Conservation (phyloP, 2,113 vertebrate genomes). For the Probosciger aterrimus region DNA sequence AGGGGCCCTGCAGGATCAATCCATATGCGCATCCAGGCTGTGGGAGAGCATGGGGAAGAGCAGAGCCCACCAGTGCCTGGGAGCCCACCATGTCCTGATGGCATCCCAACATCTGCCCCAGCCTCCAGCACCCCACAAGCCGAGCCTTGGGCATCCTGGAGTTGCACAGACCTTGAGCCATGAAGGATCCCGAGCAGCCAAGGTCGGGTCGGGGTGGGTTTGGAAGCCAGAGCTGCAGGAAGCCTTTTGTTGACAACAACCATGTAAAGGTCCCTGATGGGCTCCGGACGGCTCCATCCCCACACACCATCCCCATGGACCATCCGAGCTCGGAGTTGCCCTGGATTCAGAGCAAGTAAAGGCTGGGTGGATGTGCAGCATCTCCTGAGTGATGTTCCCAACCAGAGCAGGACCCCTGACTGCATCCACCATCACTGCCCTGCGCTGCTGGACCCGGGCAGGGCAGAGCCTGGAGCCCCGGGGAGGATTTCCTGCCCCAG, state of each 20-base stretch:
- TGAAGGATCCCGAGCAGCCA: fast-evolving
- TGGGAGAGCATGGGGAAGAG: fast-evolving
- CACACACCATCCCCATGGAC: not conserved
- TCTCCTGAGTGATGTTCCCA: not conserved
- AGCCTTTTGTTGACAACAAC: not conserved
- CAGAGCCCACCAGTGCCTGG: not conserved
- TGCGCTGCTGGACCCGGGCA: fast-evolving
- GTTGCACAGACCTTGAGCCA: fast-evolving
- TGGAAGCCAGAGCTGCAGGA: not conserved
- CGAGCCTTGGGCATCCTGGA: fast-evolving
- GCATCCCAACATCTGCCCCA: not conserved
- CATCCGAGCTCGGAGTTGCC: not conserved
- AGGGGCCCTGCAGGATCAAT: not conserved
- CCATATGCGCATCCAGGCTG: not conserved
- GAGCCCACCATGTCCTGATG: not conserved
- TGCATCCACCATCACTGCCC: not conserved
- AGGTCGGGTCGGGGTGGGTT: not conserved
- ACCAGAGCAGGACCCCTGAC: not conserved
- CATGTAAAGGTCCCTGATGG: not conserved
- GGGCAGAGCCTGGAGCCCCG: not conserved
- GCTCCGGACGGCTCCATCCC: fast-evolving
- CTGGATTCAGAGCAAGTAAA: not conserved
- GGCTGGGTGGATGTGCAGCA: fast-evolving
- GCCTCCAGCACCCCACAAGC: not conserved
- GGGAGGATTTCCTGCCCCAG: constrained; percentile 5